Conservation (phyloP, 2,113 vertebrate species). For the Etheostoma spectabile region DNA sequence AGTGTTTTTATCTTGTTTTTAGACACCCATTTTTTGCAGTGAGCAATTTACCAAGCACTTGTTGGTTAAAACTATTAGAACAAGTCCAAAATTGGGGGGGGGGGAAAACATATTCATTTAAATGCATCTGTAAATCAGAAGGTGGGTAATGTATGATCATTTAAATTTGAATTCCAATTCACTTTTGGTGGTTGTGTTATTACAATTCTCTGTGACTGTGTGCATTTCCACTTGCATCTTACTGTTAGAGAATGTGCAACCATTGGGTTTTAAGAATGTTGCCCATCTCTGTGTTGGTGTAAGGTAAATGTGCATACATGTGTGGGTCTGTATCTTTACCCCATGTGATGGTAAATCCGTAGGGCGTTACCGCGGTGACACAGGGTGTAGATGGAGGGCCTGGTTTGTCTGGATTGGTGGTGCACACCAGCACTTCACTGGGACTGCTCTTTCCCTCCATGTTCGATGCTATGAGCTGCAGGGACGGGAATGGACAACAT, state of each 20-base stretch:
- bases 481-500: not conserved
- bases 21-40: too few species aligned
- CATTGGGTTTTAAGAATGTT: not conserved
- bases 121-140: not conserved
- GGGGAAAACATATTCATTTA: not conserved
- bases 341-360: slow-evolving; percentile 93
- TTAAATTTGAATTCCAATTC: not conserved
- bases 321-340: slow-evolving; percentile 80
- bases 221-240: not conserved
- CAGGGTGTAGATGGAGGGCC: slow-evolving; percentile 91
- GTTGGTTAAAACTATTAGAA: not conserved
- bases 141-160: not conserved
- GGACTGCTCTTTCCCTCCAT: slow-evolving; percentile 95
- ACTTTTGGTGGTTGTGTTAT: not conserved
- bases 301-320: not conserved
- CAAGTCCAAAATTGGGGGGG: not conserved
- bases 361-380: slow-evolving; percentile 86
- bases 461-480: slow-evolving; percentile 93
- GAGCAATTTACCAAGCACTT: not conserved
- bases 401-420: slow-evolving; percentile 95
- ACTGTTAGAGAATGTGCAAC: not conserved
- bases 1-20: too few species aligned
- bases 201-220: not conserved
- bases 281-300: not conserved
- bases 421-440: slow-evolving; percentile 95